phyloP scores from a whole-genome alignment of 2,797 vertebrate species.

The Sardinella longiceps region DNA sequence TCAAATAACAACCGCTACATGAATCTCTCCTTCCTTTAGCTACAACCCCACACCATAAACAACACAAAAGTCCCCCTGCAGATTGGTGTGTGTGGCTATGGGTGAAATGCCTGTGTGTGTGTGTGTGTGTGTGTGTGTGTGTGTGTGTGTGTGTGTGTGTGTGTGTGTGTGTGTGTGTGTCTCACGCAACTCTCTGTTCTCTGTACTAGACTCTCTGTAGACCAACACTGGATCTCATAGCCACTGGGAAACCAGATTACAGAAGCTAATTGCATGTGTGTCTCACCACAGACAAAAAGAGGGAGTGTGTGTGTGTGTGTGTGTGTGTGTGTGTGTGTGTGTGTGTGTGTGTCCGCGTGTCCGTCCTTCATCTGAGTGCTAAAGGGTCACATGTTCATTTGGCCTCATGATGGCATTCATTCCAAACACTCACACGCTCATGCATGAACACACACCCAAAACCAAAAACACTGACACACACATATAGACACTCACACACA shows the following conservation, averaged over 20 bases:
- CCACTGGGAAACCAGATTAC: constrained; percentile 3
- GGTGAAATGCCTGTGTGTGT: too few species aligned
- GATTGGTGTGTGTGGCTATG: neutral
- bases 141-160: too few species aligned
- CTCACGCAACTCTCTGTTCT: neutral
- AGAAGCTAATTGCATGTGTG: neutral
- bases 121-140: too few species aligned
- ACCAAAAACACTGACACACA: neutral
- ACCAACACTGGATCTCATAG: neutral
- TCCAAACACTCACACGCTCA: neutral
- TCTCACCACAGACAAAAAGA: neutral
- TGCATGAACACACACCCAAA: too few species aligned
- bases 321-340: constrained; percentile 14
- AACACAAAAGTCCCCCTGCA: neutral
- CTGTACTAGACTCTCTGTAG: too few species aligned
- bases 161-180: too few species aligned
- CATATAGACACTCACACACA: too few species aligned
- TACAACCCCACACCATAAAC: neutral
- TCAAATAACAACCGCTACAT: neutral
- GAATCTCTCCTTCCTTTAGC: neutral
- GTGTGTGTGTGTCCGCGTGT: neutral
- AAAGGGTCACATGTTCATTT: neutral
- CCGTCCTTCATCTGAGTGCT: neutral
- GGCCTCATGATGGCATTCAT: neutral
- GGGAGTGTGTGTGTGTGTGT: neutral